A percentile compares a stretch with the other conserved stretches of the same genome.
phyloP scores from a whole-genome alignment of 2,888 invertebrate genomes.

The Xanthia icteritia region DNA sequence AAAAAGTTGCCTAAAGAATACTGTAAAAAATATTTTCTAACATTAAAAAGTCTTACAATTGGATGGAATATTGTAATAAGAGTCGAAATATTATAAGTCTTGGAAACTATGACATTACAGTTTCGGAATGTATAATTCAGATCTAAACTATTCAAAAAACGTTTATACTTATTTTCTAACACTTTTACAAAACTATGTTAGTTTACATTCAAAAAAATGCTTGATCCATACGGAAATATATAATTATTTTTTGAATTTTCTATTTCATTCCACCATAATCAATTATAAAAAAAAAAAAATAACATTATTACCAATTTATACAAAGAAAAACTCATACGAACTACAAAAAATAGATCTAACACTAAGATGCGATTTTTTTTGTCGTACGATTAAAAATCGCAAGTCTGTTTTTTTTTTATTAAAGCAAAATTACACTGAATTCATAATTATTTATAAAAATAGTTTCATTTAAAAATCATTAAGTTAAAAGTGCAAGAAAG shows the following conservation, averaged over 20 bases:
- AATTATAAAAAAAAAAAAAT: background rate
- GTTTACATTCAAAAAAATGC: background rate
- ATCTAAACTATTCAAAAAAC: conserved; percentile 20
- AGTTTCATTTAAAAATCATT: background rate
- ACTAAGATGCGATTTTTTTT: background rate
- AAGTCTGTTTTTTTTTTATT: background rate
- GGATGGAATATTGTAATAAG: conserved; percentile 53
- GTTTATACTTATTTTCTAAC: conserved; percentile 21
- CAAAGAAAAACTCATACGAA: conserved; percentile 3
- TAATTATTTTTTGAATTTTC: background rate
- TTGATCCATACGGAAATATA: background rate
- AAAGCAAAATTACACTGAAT: conserved; percentile 5
- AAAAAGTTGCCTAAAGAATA: conserved; percentile 26
- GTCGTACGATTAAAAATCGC: background rate
- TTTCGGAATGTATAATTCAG: conserved; percentile 48
- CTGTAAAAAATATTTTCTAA: conserved; percentile 33
- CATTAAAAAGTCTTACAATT: conserved; percentile 55
- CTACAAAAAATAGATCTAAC: conserved; percentile 18
- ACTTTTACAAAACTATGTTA: conserved; percentile 30
- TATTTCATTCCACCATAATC: background rate
- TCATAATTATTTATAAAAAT: background rate
- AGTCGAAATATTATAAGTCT: conserved; percentile 23
- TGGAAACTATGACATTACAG: background rate
- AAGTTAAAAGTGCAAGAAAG: conserved; percentile 20
- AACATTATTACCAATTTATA: conserved; percentile 40